A percentile compares a stretch with the other conserved stretches of the same genome.
These are phyloP conservation scores for Pygocentrus nattereri DNA, from an alignment of 2,797 vertebrate genomes.

Conservation along the genomic window DNA sequence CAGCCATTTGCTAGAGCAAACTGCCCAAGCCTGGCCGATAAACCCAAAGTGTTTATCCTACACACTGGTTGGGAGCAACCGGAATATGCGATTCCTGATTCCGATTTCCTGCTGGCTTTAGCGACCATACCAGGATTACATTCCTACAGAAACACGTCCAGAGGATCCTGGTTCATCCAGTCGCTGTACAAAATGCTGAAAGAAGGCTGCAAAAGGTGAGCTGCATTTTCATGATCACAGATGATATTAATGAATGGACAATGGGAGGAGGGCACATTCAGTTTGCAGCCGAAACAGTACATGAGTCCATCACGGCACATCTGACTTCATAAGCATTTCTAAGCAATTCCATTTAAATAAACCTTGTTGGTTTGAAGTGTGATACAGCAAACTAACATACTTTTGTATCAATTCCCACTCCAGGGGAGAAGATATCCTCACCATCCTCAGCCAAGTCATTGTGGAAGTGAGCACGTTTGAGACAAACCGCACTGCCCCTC, in stretches of 20 bases:
- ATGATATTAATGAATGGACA: background rate
- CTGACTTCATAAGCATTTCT: too few species aligned
- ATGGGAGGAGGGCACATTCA: background rate
- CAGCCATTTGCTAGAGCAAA: constrained; percentile 73
- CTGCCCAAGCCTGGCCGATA: constrained; percentile 71
- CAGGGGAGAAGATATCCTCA: constrained; percentile 67
- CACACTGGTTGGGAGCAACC: too few species aligned
- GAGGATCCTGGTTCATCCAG: constrained; percentile 88
- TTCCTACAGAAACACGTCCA: constrained; percentile 52
- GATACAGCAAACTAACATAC: background rate
- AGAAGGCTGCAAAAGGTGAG: constrained; percentile 79
- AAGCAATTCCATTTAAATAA: too few species aligned
- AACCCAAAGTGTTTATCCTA: constrained; percentile 87
- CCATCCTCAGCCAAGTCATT: constrained; percentile 68
- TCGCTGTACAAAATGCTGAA: constrained; percentile 81
- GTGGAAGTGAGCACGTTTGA: constrained; percentile 36
- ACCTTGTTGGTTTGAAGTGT: too few species aligned
- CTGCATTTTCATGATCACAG: too few species aligned
- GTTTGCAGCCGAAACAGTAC: background rate
- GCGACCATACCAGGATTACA: constrained; percentile 81
- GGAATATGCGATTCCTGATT: background rate
- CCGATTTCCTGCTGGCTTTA: background rate
- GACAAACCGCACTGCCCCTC: too few species aligned
- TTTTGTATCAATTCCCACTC: background rate
- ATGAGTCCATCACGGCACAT: too few species aligned